A percentile compares a stretch with the other conserved stretches of the same genome.
phyloP scores from a whole-genome alignment of 2,888 invertebrate species.

The Spisula subtruncata region DNA sequence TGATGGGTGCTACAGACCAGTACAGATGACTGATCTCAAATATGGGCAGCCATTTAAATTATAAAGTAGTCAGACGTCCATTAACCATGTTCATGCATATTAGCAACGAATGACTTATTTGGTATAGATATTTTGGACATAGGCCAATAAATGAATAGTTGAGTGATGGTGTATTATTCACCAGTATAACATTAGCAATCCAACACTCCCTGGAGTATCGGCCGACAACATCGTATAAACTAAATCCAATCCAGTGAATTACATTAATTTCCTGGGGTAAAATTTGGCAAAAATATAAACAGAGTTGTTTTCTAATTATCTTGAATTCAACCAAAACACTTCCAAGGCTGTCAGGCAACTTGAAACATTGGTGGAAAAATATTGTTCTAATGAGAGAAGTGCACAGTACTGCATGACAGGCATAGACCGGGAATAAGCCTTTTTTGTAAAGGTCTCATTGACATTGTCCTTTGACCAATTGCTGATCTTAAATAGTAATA shows the following conservation, averaged over 20 bases:
- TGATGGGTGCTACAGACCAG: not conserved
- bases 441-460: too few relatives aligned
- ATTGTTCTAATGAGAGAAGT: too few relatives aligned
- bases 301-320: conserved; percentile 7
- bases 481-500: too few relatives aligned
- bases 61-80: conserved; percentile 14
- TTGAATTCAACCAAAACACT: not conserved
- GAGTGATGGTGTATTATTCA: conserved; percentile 6
- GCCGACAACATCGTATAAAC: conserved; percentile 1
- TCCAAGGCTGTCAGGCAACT: not conserved
- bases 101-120: conserved; percentile 19
- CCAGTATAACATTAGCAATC: not conserved
- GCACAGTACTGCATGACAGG: too few relatives aligned
- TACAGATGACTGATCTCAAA: not conserved
- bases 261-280: conserved; percentile 1
- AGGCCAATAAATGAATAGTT: conserved; percentile 5
- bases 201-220: not conserved
- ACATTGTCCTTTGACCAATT: too few relatives aligned
- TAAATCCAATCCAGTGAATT: not conserved
- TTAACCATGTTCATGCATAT: conserved; percentile 4
- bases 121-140: not conserved
- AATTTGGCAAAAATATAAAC: not conserved
- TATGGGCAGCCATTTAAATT: conserved; percentile 1
- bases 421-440: too few relatives aligned
- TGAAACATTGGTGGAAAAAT: not conserved